Evolutionary conservation across 2,888 invertebrate species (phyloP), one percentile per base, ranked within the genome.

Genomic region (Orthosia incerta): DNA sequence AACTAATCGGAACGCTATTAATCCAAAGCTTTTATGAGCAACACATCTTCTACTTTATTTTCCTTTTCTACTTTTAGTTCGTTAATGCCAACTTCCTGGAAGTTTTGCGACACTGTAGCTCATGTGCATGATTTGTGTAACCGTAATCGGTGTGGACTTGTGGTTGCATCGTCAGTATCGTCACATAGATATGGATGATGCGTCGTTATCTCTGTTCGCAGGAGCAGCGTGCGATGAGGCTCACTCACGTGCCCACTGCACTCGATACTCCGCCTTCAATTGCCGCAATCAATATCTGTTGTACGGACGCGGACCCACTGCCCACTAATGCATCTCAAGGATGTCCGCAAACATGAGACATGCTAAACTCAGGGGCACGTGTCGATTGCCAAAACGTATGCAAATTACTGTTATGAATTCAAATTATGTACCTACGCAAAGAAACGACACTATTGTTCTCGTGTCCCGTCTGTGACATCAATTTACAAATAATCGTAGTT

Each of bases 401-500:
- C 82, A 89, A 91, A 92, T 89, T 82, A 82, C 78, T 85, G 89
- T 88, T 89, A 90, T 89, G 88, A 90, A 93, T 93, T 90, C 88
- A 88, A 91, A 91, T 87, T 87, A 88, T 88, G 89, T 83, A 87
- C 88, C 65, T 82, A 76, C 71, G 87, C 83, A 84, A 83, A 79
- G 84, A 82, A 82, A 81, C 85, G 80, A 85, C 84, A 82, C 91
- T 88, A 93, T 93, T 93, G 93, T 93, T 91, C 87, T 89, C 81
- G 78, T 70, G 80, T 78, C 82, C 85, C 85, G 86, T 85, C 82
- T 86, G 86, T 81, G 87, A 88, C 88, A 88, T 89, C 87, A 86
- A 92, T 92, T 92, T 92, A 90, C 89, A 91, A 93, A 92, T 93
- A 91, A 93, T 93, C 85, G 87, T 86, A 77, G 82, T 88, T 89